Base-by-base conservation (phyloP, 2,888 invertebrate genomes). In the Eremobia ochroleuca region DNA sequence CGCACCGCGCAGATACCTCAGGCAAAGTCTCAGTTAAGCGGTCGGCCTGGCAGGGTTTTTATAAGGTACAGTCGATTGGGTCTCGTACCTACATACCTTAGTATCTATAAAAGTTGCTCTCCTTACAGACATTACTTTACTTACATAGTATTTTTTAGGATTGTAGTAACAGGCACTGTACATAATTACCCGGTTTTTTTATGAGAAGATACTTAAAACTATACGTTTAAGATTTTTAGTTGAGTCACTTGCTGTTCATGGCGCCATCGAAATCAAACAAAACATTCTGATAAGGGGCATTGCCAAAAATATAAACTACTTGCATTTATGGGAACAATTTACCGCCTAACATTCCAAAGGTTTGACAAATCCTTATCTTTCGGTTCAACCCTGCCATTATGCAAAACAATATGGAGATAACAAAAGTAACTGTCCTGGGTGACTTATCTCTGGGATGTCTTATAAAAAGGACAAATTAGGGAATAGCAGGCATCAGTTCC, bases 311-410 rank as follows among this genome's bases (percentile, higher is more conserved):
- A 37, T 61, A 5, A 62, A 68, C 59, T 68, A 76, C 68, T 80
- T 49, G 37, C 49, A 28, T 55, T 71, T 74, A 68, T 71, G 61
- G 68, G 11, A 65, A 31, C 55, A 65, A 76, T 75, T 65, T 25
- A 55, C 15, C 15, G 69, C 62, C 71, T 34, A 31, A 83, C 90
- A 95, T 96, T 94, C 95, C 95, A 83, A 93, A 82, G 88, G 70
- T 92, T 94, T 95, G 94, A 96, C 94, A 86, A 93, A 92, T 89
- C 87, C 89, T 92, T 95, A 92, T 93, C 92, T 80, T 65, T 67
- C 11, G 68, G 61, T 81, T 21, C 61, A 74, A 71, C 71, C 67
- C 40, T 81, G 81, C 88, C 88, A 92, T 93, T 94, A 92, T 92
- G 92, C 91, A 81, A 93, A 94, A 95, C 93, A 94, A 95, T 93